Evolutionary conservation across 2,797 vertebrate genomes (phyloP), one percentile per base, ranked within the genome.

Genomic region (Dryobates pubescens): DNA sequence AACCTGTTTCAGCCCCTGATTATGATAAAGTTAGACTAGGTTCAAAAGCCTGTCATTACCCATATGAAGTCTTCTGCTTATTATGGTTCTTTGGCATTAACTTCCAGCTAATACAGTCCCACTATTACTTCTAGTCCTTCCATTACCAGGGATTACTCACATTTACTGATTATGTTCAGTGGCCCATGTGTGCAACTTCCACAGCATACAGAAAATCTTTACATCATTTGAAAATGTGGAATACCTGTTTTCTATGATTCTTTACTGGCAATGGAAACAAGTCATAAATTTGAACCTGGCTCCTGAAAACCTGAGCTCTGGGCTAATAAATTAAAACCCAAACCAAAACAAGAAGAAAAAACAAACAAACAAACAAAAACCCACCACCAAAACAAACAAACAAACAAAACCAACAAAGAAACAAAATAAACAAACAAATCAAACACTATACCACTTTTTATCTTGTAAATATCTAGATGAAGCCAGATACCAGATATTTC

Each of bases 381-480:
- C 11, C 38, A 38, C 38, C 38, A 38, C 38, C 12, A 12, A 41
- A 41, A 5, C 13, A 41, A 15, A 6, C 41, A 49, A 38, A 12
- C 38, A 38, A 49, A 23, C 20, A 49, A 16, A 43, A 43, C 16
- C 15, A 17, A 43, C 6, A 43, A 43, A 43, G 15, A 43, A 43
- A 38, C 38, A 12, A 38, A 38, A 12, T 38, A 43, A 43, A 43
- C 16, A 43, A 43, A 16, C 15, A 43, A 17, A 17, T 14, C 14
- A 38, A 38, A 38, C 38, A 38, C 41, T 41, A 43, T 38, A 38
- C 12, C 9, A 23, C 57, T 45, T 84, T 67, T 87, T 61, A 23
- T 62, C 65, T 91, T 92, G 94, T 73, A 53, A 89, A 53, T 74
- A 57, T 56, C 94, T 79, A 73, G 59, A 65, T 82, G 69, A 84